These are phyloP conservation scores for Emberiza fucata DNA, from an alignment of 2,113 vertebrate genomes.

Conservation along the genomic window DNA sequence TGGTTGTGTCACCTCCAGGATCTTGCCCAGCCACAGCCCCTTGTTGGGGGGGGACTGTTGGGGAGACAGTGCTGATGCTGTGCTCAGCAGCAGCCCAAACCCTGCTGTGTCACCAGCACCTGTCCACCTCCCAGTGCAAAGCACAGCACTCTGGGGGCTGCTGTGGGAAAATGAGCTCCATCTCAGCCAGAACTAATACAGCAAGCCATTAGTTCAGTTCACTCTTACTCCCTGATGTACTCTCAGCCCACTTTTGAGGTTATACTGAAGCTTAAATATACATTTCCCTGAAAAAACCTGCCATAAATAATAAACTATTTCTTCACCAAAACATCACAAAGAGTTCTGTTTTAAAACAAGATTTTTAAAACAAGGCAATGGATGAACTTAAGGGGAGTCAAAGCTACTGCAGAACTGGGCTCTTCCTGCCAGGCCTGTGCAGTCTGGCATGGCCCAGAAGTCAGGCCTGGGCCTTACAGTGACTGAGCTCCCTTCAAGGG, in stretches of 20 bases:
- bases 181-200: background rate
- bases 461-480: rapidly evolving
- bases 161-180: background rate
- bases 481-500: background rate
- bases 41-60: background rate
- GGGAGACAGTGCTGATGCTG: background rate
- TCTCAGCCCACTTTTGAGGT: slow-evolving; percentile 32
- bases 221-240: background rate
- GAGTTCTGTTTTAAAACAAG: background rate
- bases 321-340: background rate
- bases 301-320: slow-evolving; percentile 42
- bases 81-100: background rate
- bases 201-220: slow-evolving; percentile 11
- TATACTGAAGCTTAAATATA: background rate
- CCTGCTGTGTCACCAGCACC: background rate
- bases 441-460: background rate
- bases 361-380: background rate
- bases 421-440: background rate
- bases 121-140: background rate
- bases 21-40: background rate
- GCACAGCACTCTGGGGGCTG: background rate
- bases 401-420: background rate
- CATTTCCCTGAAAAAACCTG: slow-evolving; percentile 4
- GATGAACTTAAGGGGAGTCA: background rate
- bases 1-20: background rate